phyloP scores from a whole-genome alignment of 2,888 invertebrate genomes.

The Saturnia japonica region DNA sequence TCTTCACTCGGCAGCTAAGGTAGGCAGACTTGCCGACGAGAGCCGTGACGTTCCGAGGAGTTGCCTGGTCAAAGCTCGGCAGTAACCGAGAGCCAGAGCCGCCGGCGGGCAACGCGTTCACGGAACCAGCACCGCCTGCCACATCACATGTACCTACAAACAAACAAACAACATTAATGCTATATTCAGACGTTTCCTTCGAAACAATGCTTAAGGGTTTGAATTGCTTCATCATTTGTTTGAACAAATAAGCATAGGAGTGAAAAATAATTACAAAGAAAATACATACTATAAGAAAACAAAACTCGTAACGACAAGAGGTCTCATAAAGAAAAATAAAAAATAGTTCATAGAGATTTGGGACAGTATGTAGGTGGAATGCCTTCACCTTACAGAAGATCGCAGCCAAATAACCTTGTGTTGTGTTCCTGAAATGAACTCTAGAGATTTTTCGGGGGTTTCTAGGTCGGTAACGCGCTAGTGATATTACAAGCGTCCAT shows the following conservation, averaged over 20 bases:
- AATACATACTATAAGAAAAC: too few species aligned
- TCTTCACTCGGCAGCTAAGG: conserved; percentile 89
- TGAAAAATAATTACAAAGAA: background rate
- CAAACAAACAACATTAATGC: background rate
- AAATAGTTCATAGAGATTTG: too few species aligned
- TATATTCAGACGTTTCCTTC: background rate
- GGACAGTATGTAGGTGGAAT: too few species aligned
- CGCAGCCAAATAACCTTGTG: too few species aligned
- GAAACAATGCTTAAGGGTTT: background rate
- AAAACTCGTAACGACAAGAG: too few species aligned
- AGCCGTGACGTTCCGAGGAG: conserved; percentile 90
- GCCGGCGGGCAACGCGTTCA: conserved; percentile 67
- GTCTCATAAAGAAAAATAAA: too few species aligned
- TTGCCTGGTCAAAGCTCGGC: conserved; percentile 88
- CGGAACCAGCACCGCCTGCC: conserved; percentile 73
- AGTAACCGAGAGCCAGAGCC: conserved; percentile 68
- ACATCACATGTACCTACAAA: conserved; percentile 67
- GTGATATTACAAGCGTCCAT: too few species aligned
- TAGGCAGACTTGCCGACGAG: conserved; percentile 91
- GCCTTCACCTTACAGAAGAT: too few species aligned
- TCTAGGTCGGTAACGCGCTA: too few species aligned
- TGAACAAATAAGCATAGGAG: background rate
- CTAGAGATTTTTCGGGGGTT: too few species aligned
- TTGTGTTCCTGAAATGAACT: too few species aligned
- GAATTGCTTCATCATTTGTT: background rate